These are phyloP conservation scores for Eupleurogrammus muticus DNA, from an alignment of 2,797 vertebrate genomes.

Conservation along the genomic window DNA sequence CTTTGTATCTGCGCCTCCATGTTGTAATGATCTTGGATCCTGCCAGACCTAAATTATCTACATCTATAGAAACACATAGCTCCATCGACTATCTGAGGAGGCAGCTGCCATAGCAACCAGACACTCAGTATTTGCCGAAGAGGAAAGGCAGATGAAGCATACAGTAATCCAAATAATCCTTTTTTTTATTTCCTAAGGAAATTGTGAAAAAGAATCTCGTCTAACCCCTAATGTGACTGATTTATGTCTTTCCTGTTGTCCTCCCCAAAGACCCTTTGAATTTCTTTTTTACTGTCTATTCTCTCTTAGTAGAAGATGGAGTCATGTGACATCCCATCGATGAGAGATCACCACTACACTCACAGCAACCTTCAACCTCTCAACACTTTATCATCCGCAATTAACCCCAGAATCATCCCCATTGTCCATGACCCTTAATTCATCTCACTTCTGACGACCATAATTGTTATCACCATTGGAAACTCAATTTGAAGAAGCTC, in stretches of 20 bases:
- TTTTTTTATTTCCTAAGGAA: background rate
- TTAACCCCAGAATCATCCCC: conserved; percentile 6
- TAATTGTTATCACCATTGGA: background rate
- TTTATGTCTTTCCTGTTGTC: no score
- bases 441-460: conserved; percentile 2
- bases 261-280: background rate
- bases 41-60: conserved; percentile 57
- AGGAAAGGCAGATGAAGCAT: conserved; percentile 34
- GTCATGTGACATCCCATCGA: background rate
- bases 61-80: conserved; percentile 51
- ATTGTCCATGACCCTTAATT: background rate
- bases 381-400: conserved; percentile 1
- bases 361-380: background rate
- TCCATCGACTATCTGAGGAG: conserved; percentile 48
- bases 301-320: background rate
- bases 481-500: background rate
- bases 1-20: conserved; percentile 48
- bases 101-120: conserved; percentile 71
- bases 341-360: background rate
- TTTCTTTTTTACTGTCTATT: background rate
- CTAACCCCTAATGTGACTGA: background rate
- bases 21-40: conserved; percentile 67
- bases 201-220: background rate
- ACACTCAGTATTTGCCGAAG: conserved; percentile 44
- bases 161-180: conserved; percentile 10